Evolutionary conservation across 2,888 invertebrate species (phyloP), one percentile per base, ranked within the genome.

Genomic region (Cryptocephalus moraei): DNA sequence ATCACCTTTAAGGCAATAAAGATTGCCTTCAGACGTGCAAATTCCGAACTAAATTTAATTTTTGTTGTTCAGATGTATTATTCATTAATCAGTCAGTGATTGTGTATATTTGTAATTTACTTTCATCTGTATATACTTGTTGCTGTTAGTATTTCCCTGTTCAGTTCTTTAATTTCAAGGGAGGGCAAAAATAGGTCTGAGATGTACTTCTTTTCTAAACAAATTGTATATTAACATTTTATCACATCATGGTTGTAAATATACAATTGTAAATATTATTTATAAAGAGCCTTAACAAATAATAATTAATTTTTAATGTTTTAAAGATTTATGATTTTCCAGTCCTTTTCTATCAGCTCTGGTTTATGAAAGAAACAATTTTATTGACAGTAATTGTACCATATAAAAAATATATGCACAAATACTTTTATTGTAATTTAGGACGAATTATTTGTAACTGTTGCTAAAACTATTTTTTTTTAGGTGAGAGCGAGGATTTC

Each of bases 241-340:
- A 66, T 65, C 66, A 67, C 65, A 60, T 60, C 59, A 62, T 60
- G 59, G 58, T 58, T 67, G 65, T 65, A 67, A 52, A 67, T 68
- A 67, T 59, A 62, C 62, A 65, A 66, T 68, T 68, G 68, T 68
- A 68, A 68, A 68, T 68, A 68, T 68, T 22, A 68, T 68, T 68
- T 67, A 68, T 68, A 55, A 52, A 54, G 52, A 52, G 51, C 48
- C 49, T 49, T 46, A 39, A 43, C 10, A 8, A 31, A 31, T 42
- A 33, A 32, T 14, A 42, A 31, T 42, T 42, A 36, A 33, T 43
- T 33, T 33, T 10, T n/a, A 41, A 31, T 44, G 49, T 54, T 55
- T 57, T 12, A 36, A 22, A 22, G 22, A 22, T 22, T 22, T 22
- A 22, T 22, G 22, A 22, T 22, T 22, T 22, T 4, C 22, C 6